A percentile compares a stretch with the other conserved stretches of the same genome.
Conservation (phyloP, 2,113 vertebrate species). For the Tylochromis polylepis region DNA sequence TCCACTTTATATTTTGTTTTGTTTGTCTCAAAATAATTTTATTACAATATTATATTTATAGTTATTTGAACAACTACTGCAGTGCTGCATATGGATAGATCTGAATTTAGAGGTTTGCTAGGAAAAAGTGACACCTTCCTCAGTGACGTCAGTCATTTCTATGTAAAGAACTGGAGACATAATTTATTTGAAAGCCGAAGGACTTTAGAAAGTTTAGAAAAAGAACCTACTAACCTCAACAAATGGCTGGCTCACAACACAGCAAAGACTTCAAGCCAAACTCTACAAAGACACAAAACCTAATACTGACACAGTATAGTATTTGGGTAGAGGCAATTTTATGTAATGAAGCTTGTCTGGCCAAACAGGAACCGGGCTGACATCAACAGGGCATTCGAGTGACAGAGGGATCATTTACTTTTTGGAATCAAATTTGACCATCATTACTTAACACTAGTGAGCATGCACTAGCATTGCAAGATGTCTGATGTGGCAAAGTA, state of each 20-base stretch:
- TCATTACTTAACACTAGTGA: neutral
- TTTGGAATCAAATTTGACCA: neutral
- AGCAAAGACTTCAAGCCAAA: neutral
- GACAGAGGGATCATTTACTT: neutral
- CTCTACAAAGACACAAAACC: neutral
- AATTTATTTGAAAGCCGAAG: neutral
- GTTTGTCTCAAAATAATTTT: neutral
- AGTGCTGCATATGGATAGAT: neutral
- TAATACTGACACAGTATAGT: neutral
- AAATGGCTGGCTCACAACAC: fast-evolving
- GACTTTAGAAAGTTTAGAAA: neutral
- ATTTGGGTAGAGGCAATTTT: neutral
- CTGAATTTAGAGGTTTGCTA: neutral
- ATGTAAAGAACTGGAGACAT: neutral
- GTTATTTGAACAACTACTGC: neutral
- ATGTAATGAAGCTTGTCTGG: neutral
- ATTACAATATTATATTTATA: neutral
- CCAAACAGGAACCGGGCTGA: neutral
- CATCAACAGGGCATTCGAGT: neutral
- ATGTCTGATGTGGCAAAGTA: neutral
- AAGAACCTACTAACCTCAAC: neutral
- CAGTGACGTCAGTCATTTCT: neutral
- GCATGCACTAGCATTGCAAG: neutral
- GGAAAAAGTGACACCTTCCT: neutral
- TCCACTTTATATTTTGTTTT: fast-evolving